Evolutionary conservation across 2,888 invertebrate genomes (phyloP).

Genomic region (Orthosia gothica): DNA sequence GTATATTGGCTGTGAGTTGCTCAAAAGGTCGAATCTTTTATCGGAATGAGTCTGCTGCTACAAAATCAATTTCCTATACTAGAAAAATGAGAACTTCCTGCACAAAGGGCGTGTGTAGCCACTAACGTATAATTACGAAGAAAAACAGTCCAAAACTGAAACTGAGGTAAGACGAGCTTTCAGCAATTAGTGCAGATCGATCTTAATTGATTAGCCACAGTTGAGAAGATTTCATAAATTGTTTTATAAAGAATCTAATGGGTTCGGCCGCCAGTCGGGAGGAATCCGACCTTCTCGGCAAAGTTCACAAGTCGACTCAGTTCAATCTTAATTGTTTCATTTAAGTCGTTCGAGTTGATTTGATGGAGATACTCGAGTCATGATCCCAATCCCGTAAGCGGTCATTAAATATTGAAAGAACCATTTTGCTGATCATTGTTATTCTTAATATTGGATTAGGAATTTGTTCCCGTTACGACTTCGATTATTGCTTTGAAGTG

Average conservation of each 20-base stretch:
- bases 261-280: conserved; percentile 57
- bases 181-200: conserved; percentile 68
- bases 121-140: conserved; percentile 20
- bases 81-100: conserved; percentile 1
- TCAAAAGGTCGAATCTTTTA: conserved; percentile 11
- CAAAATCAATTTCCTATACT: conserved; percentile 6
- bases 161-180: conserved; percentile 47
- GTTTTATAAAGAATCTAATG: conserved; percentile 81
- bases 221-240: conserved; percentile 73
- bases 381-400: conserved; percentile 65
- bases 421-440: conserved; percentile 68
- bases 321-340: conserved; percentile 79
- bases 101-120: conserved; percentile 2
- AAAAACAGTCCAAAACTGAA: conserved; percentile 50
- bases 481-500: conserved; percentile 28
- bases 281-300: conserved; percentile 55
- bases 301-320: conserved; percentile 75
- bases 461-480: conserved; percentile 49
- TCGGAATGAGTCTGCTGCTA: not conserved
- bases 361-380: conserved; percentile 62
- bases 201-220: conserved; percentile 74
- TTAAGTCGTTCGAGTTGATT: conserved; percentile 71
- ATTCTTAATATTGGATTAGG: conserved; percentile 61
- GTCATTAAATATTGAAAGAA: conserved; percentile 69
- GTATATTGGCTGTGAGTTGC: not conserved